These are phyloP conservation scores for Nomada fucata DNA, from an alignment of 2,888 invertebrate species.

Conservation along the genomic window DNA sequence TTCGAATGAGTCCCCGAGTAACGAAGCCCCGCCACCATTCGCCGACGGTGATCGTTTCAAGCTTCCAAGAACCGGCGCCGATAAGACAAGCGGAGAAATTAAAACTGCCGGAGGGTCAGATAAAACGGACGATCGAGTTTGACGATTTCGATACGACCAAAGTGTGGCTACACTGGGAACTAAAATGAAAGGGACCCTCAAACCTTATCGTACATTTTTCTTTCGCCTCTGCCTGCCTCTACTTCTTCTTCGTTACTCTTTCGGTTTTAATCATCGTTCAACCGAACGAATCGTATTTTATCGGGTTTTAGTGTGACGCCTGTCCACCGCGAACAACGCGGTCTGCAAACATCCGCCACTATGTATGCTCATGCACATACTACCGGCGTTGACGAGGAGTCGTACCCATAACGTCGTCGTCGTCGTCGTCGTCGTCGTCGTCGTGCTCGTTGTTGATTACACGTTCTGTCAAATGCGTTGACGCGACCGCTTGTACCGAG, in stretches of 20 bases:
- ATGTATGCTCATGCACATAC: neutral
- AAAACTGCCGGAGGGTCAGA: slow-evolving; percentile 18
- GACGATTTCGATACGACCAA: slow-evolving; percentile 3
- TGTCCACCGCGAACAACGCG: neutral
- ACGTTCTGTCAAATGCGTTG: slow-evolving; percentile 43
- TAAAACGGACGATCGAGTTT: slow-evolving; percentile 31
- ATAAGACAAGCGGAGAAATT: slow-evolving; percentile 29
- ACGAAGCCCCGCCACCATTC: slow-evolving; percentile 3
- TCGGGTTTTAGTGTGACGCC: slow-evolving; percentile 28
- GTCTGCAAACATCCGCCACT: neutral
- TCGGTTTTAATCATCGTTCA: neutral
- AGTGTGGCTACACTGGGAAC: neutral
- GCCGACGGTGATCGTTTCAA: slow-evolving; percentile 30
- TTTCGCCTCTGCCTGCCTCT: too few relatives aligned
- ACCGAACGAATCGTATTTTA: slow-evolving; percentile 28
- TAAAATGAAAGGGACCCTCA: neutral
- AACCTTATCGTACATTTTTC: neutral
- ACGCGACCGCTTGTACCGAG: slow-evolving; percentile 33
- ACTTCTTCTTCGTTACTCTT: too few relatives aligned
- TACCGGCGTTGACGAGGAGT: slow-evolving; percentile 14
- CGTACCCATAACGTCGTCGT: slow-evolving; percentile 15
- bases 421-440: neutral
- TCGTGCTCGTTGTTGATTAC: slow-evolving; percentile 43
- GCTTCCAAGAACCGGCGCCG: slow-evolving; percentile 31
- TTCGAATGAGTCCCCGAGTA: slow-evolving; percentile 2